Evolutionary conservation across 1,140 invertebrate genomes (phyloP), one percentile per base, ranked within the genome.

Genomic region (Neotoxoptera formosana): DNA sequence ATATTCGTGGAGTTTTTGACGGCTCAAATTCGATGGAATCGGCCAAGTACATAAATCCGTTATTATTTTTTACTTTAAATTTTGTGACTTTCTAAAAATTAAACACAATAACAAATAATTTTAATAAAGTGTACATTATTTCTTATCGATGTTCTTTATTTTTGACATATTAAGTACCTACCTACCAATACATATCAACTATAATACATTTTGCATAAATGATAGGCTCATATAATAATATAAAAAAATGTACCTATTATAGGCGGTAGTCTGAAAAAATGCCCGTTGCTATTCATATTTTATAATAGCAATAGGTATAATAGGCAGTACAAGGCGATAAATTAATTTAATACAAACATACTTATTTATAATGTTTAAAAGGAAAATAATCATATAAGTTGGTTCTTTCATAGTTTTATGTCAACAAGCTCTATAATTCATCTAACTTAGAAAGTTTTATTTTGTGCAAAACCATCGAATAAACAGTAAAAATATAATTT

Each of bases 61-160:
- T 93, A 23, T 93, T 84, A n/a, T 84, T 93, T 93, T 93, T 45
- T 20, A 93, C 81, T 81, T 93, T 23, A 56, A 93, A 93, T 45
- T 7, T 53, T 56, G 81, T 56, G 34, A 30, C 2, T 36, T 93
- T 93, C 91, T 93, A n/a, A 30, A 34, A 11, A 48, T 51, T 81
- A 51, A 53, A 90, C 17, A 53, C 17, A 53, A 34, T 36, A 21
- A 36, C 6, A 53, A 3, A 53, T 30, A 45, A 17, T 47, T 47
- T n/a, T 86, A n/a, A 47, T 86, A 20, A 47, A 30, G 1, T 0
- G 83, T 41, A 36, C 0, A 36, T 76, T n/a, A 76, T 76, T 76
- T 76, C 4, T 76, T 76, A 17, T 76, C n/a, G 14, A 34, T 76
- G n/a, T 76, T 76, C 14, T 67, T 9, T n/a, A n/a, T n/a, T 76